Evolutionary conservation across 2,797 vertebrate genomes (phyloP).

Genomic region (Trematomus bernacchii): DNA sequence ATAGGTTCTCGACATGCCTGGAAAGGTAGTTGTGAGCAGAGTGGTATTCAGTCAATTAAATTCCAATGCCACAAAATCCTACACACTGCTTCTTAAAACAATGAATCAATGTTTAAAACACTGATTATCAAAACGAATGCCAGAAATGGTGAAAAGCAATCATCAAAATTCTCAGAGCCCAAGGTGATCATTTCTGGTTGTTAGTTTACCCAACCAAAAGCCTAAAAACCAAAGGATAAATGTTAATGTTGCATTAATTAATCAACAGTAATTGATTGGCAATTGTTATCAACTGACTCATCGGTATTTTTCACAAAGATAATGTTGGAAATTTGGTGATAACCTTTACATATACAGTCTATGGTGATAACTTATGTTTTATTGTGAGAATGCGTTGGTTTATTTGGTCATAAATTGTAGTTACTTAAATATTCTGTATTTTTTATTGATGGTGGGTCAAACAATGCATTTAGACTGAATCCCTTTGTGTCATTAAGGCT

Average conservation of each 20-base stretch:
- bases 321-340: not conserved
- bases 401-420: not conserved
- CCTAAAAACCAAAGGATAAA: not conserved
- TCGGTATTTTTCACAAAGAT: not conserved
- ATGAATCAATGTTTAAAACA: too few species aligned
- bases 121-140: too few species aligned
- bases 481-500: not conserved
- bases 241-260: too few species aligned
- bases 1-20: too few species aligned
- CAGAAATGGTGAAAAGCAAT: not conserved
- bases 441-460: not conserved
- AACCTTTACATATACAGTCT: too few species aligned
- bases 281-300: not conserved
- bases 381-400: not conserved
- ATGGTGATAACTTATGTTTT: not conserved
- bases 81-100: too few species aligned
- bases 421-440: not conserved
- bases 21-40: too few species aligned
- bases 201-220: not conserved
- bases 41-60: too few species aligned
- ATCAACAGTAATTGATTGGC: too few species aligned
- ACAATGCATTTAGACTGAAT: not conserved
- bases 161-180: not conserved
- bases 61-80: too few species aligned
- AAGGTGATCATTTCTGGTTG: not conserved